Base-by-base conservation (phyloP, 2,797 vertebrate genomes). In the Acanthurus tractus region DNA sequence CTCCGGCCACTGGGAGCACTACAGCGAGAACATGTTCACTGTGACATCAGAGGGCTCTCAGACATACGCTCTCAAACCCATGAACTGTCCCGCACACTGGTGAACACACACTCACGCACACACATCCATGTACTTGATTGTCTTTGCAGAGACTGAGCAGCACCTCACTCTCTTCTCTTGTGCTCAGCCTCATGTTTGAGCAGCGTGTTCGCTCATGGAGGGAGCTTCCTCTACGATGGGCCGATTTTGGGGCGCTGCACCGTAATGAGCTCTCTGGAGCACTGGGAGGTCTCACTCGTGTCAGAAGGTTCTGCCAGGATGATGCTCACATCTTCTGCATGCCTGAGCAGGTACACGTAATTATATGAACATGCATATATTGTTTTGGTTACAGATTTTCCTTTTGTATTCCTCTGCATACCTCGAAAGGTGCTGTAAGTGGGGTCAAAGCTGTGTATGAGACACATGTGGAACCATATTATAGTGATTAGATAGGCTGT, bases 61-160 rank as follows among this genome's bases (percentile, higher is more conserved):
- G 86, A 95, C 85, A 1, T 96, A 96, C 1, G 96, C 97, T 22
- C 97, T 99, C 68, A 99, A 99, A 83, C 97, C 97, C 58, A 98
- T 99, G 98, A 98, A 99, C 91, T 98, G 97, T 77, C 97, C 97
- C 0, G 98, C 96, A 0, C 97, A 98, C 92, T 99, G 97, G 98
- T 98, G 86, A 95, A 53, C 9, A 46, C 57, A 17, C 22, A 42
- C 42, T 34, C 54, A 40, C 67, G 36, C 14, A 15, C 56, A 63
- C 22, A 42, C 54, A 36, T 36, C 22, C 14, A 22, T 74, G 34
- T 49, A 6, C 55, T 17, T 1, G 0, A 6, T n/a, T 36, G 11
- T 46, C 38, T 38, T 55, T 15, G 15, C 9, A 15, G 14, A 34
- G 53, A 38, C 34, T 11, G 5, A 36, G 7, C 40, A 13, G 1